phyloP scores from a whole-genome alignment of 1,140 invertebrate genomes.

The Neodiprion fabricii region DNA sequence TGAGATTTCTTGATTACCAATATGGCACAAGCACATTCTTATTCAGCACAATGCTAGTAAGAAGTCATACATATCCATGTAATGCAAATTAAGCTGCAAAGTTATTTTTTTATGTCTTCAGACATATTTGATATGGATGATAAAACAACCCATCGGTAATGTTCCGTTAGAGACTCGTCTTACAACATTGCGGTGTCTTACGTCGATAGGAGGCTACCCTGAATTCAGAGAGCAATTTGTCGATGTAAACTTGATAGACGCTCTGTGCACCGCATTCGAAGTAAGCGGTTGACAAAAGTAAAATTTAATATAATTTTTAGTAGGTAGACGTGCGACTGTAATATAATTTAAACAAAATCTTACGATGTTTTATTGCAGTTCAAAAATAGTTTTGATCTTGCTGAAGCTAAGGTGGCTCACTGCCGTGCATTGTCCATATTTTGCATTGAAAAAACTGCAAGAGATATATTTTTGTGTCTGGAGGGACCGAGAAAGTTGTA shows the following conservation, averaged over 20 bases:
- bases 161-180: constrained; percentile 35
- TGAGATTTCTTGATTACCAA: neutral
- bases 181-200: constrained; percentile 30
- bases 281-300: constrained; percentile 24
- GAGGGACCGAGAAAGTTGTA: constrained; percentile 32
- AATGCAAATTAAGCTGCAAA: no score
- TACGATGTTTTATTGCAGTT: neutral
- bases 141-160: constrained; percentile 29
- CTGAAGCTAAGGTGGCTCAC: constrained; percentile 43
- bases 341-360: constrained; percentile 20
- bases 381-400: neutral
- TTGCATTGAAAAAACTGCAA: constrained; percentile 28
- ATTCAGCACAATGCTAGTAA: no score
- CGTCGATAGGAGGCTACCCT: constrained; percentile 28
- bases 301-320: constrained; percentile 11
- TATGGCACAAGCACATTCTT: no score
- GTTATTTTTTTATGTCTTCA: constrained; percentile 23
- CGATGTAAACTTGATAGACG: constrained; percentile 29
- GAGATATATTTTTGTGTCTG: constrained; percentile 29
- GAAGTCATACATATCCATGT: no score
- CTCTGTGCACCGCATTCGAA: constrained; percentile 38
- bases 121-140: constrained; percentile 34
- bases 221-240: constrained; percentile 24
- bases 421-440: constrained; percentile 36
- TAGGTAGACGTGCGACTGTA: neutral